Conservation (phyloP, 2,888 invertebrate species). For the Drosophila maculinotata region DNA sequence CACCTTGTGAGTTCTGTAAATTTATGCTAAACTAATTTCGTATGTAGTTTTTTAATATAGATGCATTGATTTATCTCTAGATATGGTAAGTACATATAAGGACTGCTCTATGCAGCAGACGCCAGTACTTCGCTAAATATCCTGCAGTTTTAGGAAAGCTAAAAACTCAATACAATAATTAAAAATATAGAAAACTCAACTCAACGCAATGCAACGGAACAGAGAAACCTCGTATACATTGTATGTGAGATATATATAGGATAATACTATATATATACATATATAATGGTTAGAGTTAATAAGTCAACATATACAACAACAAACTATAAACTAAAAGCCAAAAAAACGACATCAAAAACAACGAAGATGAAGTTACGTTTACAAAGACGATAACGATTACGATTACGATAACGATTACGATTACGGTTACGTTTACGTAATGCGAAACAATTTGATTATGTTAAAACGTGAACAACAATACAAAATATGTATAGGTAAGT, state of each 20-base stretch:
- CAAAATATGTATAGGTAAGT: slow-evolving; percentile 56
- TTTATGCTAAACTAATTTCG: slow-evolving; percentile 29
- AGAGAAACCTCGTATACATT: slow-evolving; percentile 21
- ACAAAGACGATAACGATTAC: slow-evolving; percentile 56
- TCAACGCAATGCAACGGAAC: slow-evolving; percentile 38
- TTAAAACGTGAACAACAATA: slow-evolving; percentile 73
- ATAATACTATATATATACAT: slow-evolving; percentile 40
- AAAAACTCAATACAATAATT: slow-evolving; percentile 15
- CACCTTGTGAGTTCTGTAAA: slow-evolving; percentile 20
- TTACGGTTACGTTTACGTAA: slow-evolving; percentile 50
- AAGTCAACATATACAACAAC: slow-evolving; percentile 63
- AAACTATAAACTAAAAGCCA: slow-evolving; percentile 69
- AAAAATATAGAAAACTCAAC: slow-evolving; percentile 8
- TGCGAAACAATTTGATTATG: slow-evolving; percentile 62
- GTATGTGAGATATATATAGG: slow-evolving; percentile 36
- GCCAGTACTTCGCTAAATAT: slow-evolving; percentile 28
- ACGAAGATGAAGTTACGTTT: slow-evolving; percentile 69
- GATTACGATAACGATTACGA: slow-evolving; percentile 50
- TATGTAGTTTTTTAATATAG: slow-evolving; percentile 5
- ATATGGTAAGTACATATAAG: slow-evolving; percentile 23
- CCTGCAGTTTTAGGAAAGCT: slow-evolving; percentile 12
- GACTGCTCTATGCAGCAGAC: slow-evolving; percentile 26
- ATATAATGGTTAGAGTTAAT: slow-evolving; percentile 47
- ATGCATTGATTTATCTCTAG: slow-evolving; percentile 16
- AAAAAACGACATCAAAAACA: slow-evolving; percentile 62